phyloP scores from a whole-genome alignment of 1,140 invertebrate species.

The Amyelois transitella region DNA sequence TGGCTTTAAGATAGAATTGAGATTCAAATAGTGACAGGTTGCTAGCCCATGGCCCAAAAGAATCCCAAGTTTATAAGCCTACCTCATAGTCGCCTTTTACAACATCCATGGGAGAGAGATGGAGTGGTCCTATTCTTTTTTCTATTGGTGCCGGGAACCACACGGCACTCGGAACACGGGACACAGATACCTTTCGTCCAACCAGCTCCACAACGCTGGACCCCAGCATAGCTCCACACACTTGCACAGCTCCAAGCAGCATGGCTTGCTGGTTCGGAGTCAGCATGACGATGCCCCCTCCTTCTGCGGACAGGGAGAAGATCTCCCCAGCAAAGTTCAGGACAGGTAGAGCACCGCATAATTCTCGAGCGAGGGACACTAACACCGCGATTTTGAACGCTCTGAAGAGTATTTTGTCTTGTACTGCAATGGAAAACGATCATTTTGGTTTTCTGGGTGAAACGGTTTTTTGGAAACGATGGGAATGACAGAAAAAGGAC shows the following conservation, averaged over 20 bases:
- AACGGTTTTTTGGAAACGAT: too few relatives aligned
- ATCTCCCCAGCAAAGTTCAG: slow-evolving; percentile 55
- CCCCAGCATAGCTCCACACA: slow-evolving; percentile 38
- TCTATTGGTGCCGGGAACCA: too few relatives aligned
- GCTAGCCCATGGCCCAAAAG: too few relatives aligned
- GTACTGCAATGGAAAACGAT: slow-evolving; percentile 31
- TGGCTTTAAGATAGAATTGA: too few relatives aligned
- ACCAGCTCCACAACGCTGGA: slow-evolving; percentile 42
- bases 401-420: slow-evolving; percentile 35
- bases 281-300: slow-evolving; percentile 15
- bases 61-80: too few relatives aligned
- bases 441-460: too few relatives aligned
- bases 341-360: slow-evolving; percentile 49
- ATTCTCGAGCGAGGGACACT: slow-evolving; percentile 37
- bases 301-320: slow-evolving; percentile 35
- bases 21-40: too few relatives aligned
- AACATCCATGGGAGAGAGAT: too few relatives aligned
- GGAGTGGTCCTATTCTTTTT: too few relatives aligned
- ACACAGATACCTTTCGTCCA: slow-evolving; percentile 44
- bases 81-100: too few relatives aligned
- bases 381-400: slow-evolving; percentile 48
- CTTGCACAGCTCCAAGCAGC: slow-evolving; percentile 49
- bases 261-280: slow-evolving; percentile 58
- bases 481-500: too few relatives aligned
- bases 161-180: too few relatives aligned